Conservation (phyloP, 2,113 vertebrate species). For the Vidua macroura region DNA sequence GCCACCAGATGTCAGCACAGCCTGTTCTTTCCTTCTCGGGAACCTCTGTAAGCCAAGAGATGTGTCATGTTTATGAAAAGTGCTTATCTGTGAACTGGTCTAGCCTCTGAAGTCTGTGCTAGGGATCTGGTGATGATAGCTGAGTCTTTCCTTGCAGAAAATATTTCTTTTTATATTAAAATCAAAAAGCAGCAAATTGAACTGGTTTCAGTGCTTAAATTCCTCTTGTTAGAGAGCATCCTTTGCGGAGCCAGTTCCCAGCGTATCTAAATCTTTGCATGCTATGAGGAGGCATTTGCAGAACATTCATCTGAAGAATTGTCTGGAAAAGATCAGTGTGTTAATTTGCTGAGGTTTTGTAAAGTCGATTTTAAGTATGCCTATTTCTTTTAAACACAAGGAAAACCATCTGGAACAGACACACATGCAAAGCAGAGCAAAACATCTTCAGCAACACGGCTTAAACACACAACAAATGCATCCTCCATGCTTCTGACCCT, state of each 20-base stretch:
- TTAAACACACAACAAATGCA: conserved; percentile 1
- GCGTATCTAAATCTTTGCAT: conserved; percentile 15
- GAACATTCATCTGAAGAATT: conserved; percentile 42
- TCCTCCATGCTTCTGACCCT: conserved; percentile 1
- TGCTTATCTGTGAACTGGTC: not conserved
- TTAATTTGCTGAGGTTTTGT: conserved; percentile 45
- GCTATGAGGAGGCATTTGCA: conserved; percentile 10
- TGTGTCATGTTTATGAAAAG: not conserved
- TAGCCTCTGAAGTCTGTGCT: not conserved
- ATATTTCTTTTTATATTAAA: conserved; percentile 4
- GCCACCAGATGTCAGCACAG: conserved; percentile 78
- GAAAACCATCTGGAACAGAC: not conserved
- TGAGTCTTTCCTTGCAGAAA: not conserved
- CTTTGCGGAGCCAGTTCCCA: not conserved
- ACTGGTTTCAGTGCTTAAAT: conserved; percentile 17
- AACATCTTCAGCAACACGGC: not conserved
- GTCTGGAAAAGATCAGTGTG: conserved; percentile 43
- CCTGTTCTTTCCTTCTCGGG: conserved; percentile 23
- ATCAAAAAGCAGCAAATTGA: conserved; percentile 49
- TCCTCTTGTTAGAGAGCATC: conserved; percentile 33
- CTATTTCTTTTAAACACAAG: not conserved
- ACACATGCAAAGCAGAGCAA: not conserved
- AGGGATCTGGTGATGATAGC: not conserved
- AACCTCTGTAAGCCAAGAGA: not conserved
- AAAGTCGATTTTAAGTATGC: conserved; percentile 3